Evolutionary conservation across 2,113 vertebrate genomes (phyloP).

Genomic region (Cyprinodon variegatus): DNA sequence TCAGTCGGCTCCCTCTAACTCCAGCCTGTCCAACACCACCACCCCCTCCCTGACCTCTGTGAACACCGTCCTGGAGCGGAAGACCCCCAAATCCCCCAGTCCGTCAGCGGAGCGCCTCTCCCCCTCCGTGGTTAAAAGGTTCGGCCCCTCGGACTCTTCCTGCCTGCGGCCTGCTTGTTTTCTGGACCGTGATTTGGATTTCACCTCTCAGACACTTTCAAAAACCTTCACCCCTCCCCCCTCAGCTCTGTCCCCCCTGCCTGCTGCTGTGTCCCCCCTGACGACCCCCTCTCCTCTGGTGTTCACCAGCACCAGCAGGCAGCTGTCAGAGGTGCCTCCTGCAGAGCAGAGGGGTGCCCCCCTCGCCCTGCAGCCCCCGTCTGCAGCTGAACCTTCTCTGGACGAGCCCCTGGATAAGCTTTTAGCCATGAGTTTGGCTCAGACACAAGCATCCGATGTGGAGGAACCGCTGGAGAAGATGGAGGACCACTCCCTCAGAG

Average conservation of each 20-base stretch:
- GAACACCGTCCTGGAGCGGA: conserved; percentile 47
- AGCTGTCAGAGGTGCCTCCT: conserved; percentile 15
- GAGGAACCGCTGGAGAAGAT: conserved; percentile 33
- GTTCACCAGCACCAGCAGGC: conserved; percentile 35
- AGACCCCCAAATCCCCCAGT: conserved; percentile 64
- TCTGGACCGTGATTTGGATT: conserved; percentile 46
- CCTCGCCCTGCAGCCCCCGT: conserved; percentile 45
- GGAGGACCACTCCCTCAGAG: conserved; percentile 26
- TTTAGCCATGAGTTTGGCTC: conserved; percentile 73
- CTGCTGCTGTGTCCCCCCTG: not conserved
- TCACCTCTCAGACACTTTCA: conserved; percentile 21
- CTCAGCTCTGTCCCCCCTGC: conserved; percentile 57
- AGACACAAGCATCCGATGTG: conserved; percentile 22
- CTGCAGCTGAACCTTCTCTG: conserved; percentile 63
- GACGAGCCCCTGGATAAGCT: conserved; percentile 81
- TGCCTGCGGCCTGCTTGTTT: conserved; percentile 33
- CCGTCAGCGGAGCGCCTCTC: conserved; percentile 56
- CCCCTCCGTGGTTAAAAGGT: conserved; percentile 43
- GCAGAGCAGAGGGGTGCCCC: conserved; percentile 33
- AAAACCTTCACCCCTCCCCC: conserved; percentile 48
- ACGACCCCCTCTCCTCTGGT: conserved; percentile 17
- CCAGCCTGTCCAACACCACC: conserved; percentile 36
- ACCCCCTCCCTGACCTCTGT: conserved; percentile 51
- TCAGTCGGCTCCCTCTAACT: conserved; percentile 44
- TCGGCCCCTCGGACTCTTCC: conserved; percentile 31